A percentile compares a stretch with the other conserved stretches of the same genome.
phyloP scores from a whole-genome alignment of 2,888 invertebrate genomes.

The Eumerus sabulonum region DNA sequence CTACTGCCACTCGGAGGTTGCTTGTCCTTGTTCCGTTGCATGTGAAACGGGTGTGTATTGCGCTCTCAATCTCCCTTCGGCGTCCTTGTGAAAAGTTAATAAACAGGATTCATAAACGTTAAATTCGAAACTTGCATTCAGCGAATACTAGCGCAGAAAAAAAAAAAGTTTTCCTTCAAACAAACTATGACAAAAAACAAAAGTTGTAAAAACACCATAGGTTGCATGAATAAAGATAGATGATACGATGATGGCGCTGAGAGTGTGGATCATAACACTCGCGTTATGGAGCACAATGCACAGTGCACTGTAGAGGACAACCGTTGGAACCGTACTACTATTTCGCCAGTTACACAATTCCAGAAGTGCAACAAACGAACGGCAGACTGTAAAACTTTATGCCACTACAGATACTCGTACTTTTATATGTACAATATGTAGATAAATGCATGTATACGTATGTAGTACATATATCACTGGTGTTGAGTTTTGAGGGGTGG shows the following conservation, averaged over 20 bases:
- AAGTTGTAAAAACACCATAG: constrained; percentile 36
- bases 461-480: too few relatives aligned
- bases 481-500: too few relatives aligned
- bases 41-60: constrained; percentile 37
- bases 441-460: neutral
- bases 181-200: too few relatives aligned
- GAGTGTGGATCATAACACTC: constrained; percentile 48
- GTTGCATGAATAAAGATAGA: constrained; percentile 50
- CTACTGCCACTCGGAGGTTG: constrained; percentile 19
- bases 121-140: constrained; percentile 53
- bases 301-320: constrained; percentile 13
- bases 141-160: neutral
- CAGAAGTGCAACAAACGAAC: constrained; percentile 17
- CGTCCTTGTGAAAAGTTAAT: constrained; percentile 65
- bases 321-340: constrained; percentile 9
- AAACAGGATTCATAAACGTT: constrained; percentile 63
- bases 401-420: constrained; percentile 19
- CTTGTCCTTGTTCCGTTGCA: too few relatives aligned
- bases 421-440: neutral
- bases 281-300: constrained; percentile 12
- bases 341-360: too few relatives aligned
- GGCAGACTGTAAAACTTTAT: constrained; percentile 46
- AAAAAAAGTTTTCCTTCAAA: too few relatives aligned
- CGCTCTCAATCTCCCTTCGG: constrained; percentile 32
- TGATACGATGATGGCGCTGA: constrained; percentile 30